Evolutionary conservation across 2,797 vertebrate genomes (phyloP), one percentile per base, ranked within the genome.

Genomic region (Lutjanus argentimaculatus): DNA sequence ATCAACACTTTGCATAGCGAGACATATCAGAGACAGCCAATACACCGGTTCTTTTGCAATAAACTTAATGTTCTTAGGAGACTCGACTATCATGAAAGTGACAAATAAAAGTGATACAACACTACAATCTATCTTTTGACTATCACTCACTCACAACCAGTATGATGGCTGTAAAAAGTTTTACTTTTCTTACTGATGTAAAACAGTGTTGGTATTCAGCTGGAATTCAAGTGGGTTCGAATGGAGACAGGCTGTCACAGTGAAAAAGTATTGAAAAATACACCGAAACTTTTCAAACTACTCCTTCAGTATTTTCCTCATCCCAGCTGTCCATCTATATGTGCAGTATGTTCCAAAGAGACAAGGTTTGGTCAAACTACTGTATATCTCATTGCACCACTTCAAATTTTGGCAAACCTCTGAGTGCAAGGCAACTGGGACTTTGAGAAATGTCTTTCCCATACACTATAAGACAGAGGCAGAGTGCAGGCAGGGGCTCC

Each of bases 151-250:
- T 73, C 43, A 36, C 3, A 49, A 8, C 55, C 53, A 52, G 22
- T 36, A 40, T 65, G 42, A 21, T 67, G 40, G n/a, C 71, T 67
- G 45, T 58, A 19, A 64, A 77, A 76, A 49, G 13, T 53, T 74
- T 72, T 61, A 66, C 19, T 59, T 71, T 49, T 19, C 21, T 52
- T 45, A 36, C 42, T 64, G n/a, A 48, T 51, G 0, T 46, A 22
- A 57, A 53, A 58, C 30, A 65, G n/a, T 40, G 8, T 12, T 30
- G n/a, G 4, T 45, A 22, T 30, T 71, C 22, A 67, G 17, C 36
- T 59, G n/a, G 19, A 51, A 16, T 67, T 62, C 65, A 65, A 13
- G 43, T 45, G 21, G 57, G 42, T 42, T 30, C 63, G 10, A 46
- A 3, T 46, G 30, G 53, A 43, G 43, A 52, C 61, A 63, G 19